Percentiles rank a stretch among this genome's conserved stretches.
Evolutionary conservation across 2,113 vertebrate genomes (phyloP).

Genomic region (Tylochromis polylepis): DNA sequence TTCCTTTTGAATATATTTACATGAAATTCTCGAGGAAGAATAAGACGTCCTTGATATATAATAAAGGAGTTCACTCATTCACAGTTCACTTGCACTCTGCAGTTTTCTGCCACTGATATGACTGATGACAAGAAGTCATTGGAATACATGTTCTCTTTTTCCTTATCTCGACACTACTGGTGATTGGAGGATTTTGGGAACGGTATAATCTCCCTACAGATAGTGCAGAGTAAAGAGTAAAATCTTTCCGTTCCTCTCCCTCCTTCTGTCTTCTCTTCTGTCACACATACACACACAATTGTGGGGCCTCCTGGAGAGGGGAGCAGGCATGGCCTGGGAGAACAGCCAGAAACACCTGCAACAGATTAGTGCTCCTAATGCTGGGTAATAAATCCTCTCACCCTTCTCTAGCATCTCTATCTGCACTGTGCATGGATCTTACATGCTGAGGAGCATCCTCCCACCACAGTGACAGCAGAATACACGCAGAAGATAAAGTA

Average conservation of each 20-base stretch:
- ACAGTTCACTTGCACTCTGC: neutral
- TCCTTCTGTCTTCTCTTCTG: conserved; percentile 7
- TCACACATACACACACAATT: conserved; percentile 29
- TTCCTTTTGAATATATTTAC: neutral
- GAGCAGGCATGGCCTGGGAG: conserved; percentile 56
- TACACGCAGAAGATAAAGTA: neutral
- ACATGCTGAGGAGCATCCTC: conserved; percentile 17
- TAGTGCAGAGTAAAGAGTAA: neutral
- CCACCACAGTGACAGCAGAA: neutral
- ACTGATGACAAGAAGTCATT: neutral
- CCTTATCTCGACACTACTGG: conserved; percentile 16
- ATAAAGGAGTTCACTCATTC: neutral
- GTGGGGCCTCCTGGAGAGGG: conserved; percentile 63
- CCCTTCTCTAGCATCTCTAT: conserved; percentile 61
- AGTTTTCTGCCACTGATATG: neutral
- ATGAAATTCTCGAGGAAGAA: neutral
- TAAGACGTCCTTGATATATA: neutral
- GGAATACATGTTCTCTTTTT: conserved; percentile 5
- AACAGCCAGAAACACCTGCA: conserved; percentile 80
- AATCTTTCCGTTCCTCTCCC: neutral
- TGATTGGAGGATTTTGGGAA: conserved; percentile 22
- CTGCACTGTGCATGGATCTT: conserved; percentile 21
- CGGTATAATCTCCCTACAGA: conserved; percentile 9
- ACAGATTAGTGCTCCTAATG: conserved; percentile 79
- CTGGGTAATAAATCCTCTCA: conserved; percentile 75